A percentile compares a stretch with the other conserved stretches of the same genome.
These are phyloP conservation scores for Phymanthus crucifer DNA, from an alignment of 92 coral and sea anemone species.

Conservation along the genomic window DNA sequence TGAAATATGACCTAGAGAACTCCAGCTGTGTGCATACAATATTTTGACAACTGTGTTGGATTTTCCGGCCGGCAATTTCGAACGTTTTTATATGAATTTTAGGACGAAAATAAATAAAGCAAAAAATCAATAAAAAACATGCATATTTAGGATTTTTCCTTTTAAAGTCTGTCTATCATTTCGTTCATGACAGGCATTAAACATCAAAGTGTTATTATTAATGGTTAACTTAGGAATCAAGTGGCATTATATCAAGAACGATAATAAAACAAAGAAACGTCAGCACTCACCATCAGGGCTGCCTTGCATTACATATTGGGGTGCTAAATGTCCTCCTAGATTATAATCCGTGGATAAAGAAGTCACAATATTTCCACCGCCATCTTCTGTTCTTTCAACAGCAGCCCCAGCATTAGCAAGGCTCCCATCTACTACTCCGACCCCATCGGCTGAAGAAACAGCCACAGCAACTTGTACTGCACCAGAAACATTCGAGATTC, in stretches of 20 bases:
- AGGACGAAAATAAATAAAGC: background rate
- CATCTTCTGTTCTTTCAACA: conserved; percentile 74
- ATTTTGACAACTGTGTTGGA: background rate
- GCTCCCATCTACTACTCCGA: conserved; percentile 73
- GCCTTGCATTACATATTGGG: conserved; percentile 80
- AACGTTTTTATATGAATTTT: background rate
- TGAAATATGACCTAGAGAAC: background rate
- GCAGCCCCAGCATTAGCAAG: conserved; percentile 30
- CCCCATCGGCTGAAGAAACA: conserved; percentile 60
- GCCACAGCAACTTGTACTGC: conserved; percentile 86
- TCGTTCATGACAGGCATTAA: background rate
- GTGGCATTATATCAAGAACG: conserved; percentile 4
- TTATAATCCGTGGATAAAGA: conserved; percentile 77
- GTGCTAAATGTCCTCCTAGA: conserved; percentile 52
- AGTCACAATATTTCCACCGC: conserved; percentile 58
- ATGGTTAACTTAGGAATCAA: background rate
- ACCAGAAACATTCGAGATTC: conserved; percentile 67
- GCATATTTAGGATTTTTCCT: background rate
- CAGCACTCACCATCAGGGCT: conserved; percentile 46
- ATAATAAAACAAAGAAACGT: background rate
- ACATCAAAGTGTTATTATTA: background rate
- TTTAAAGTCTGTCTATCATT: background rate
- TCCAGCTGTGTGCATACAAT: background rate
- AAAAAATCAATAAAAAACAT: background rate
- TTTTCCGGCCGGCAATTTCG: background rate